Conservation (phyloP, 2,113 vertebrate species). For the Ammodytes marinus region DNA sequence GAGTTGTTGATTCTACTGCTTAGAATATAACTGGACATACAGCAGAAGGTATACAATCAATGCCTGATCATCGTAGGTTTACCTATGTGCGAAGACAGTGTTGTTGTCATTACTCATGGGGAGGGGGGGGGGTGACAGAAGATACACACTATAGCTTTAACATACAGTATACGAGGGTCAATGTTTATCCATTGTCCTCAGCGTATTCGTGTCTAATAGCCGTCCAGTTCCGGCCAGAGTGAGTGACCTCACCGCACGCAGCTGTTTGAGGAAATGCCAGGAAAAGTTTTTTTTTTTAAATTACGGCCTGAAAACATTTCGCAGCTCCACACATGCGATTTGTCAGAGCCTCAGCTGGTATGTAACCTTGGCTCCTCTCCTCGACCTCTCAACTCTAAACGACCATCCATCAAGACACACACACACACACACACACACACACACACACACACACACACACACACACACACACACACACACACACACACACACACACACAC, state of each 20-base stretch:
- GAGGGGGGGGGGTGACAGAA: too few relatives aligned
- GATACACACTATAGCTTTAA: background rate
- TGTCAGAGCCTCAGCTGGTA: slow-evolving; percentile 59
- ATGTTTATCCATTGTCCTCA: slow-evolving; percentile 21
- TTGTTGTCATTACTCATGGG: too few relatives aligned
- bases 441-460: too few relatives aligned
- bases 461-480: too few relatives aligned
- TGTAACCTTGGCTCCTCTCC: slow-evolving; percentile 46
- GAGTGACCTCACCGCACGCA: slow-evolving; percentile 49
- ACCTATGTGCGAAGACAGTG: too few relatives aligned
- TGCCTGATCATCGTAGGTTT: too few relatives aligned
- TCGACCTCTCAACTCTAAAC: slow-evolving; percentile 53
- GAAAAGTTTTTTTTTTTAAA: slow-evolving; percentile 7
- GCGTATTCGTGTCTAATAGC: slow-evolving; percentile 17
- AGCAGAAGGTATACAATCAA: too few relatives aligned
- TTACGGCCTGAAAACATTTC: background rate
- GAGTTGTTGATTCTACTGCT: too few relatives aligned
- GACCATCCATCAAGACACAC: slow-evolving; percentile 10
- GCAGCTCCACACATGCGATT: slow-evolving; percentile 24
- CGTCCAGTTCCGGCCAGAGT: slow-evolving; percentile 34
- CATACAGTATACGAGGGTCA: slow-evolving; percentile 20
- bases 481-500: too few relatives aligned
- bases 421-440: too few relatives aligned
- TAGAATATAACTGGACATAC: too few relatives aligned
- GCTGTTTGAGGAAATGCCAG: slow-evolving; percentile 52